Conservation (phyloP, 2,797 vertebrate genomes). For the Orientallactaga sibirica region DNA sequence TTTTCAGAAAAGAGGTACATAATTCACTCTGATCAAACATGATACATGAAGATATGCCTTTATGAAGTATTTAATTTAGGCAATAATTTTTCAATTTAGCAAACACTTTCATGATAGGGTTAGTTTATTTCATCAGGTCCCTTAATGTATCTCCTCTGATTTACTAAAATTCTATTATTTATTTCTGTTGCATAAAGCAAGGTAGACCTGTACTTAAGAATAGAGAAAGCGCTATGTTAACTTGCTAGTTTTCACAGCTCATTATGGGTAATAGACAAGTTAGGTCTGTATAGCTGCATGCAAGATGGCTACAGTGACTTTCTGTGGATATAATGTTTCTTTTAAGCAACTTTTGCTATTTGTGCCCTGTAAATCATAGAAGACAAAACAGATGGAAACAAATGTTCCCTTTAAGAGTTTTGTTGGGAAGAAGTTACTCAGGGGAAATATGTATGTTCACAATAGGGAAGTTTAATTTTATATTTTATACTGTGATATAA, state of each 20-base stretch:
- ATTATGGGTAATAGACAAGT: neutral
- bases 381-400: conserved; percentile 55
- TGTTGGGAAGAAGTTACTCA: conserved; percentile 12
- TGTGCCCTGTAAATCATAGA: conserved; percentile 55
- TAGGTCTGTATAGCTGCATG: neutral
- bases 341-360: conserved; percentile 48
- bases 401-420: conserved; percentile 53
- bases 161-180: conserved; percentile 55
- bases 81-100: conserved; percentile 47
- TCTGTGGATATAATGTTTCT: conserved; percentile 6
- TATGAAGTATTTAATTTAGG: conserved; percentile 56
- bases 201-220: neutral
- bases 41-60: conserved; percentile 35
- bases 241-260: conserved; percentile 16
- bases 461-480: conserved; percentile 45
- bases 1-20: conserved; percentile 50
- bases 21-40: conserved; percentile 56
- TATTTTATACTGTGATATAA: neutral
- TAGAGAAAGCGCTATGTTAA: neutral
- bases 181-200: conserved; percentile 41
- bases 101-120: conserved; percentile 47
- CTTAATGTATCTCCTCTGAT: conserved; percentile 1
- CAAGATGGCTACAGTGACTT: neutral
- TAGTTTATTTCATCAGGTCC: conserved; percentile 63
- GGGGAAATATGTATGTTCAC: conserved; percentile 3